A percentile compares a stretch with the other conserved stretches of the same genome.
These are phyloP conservation scores for Hydriomena furcata DNA, from an alignment of 2,888 invertebrate genomes.

Conservation along the genomic window DNA sequence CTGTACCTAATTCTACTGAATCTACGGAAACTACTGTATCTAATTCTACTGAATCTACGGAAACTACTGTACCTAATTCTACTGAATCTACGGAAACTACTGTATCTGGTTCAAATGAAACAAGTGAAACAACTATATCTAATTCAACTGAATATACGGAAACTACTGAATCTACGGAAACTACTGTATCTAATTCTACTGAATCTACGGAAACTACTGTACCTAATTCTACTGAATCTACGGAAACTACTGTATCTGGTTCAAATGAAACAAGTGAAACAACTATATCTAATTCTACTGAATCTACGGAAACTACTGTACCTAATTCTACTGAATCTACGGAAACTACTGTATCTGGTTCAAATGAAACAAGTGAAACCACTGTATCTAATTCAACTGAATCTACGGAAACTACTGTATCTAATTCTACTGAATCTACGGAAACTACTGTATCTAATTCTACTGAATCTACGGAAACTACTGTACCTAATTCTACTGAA, in stretches of 20 bases:
- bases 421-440: conserved; percentile 26
- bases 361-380: conserved; percentile 20
- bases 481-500: conserved; percentile 27
- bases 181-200: conserved; percentile 10
- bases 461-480: conserved; percentile 20
- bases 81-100: too few relatives aligned
- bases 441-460: conserved; percentile 25
- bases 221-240: background rate
- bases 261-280: background rate
- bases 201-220: background rate
- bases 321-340: background rate
- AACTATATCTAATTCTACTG: conserved; percentile 14
- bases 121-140: conserved; percentile 18
- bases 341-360: conserved; percentile 6
- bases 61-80: too few relatives aligned
- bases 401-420: conserved; percentile 23
- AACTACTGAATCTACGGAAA: conserved; percentile 23
- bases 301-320: background rate
- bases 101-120: conserved; percentile 11
- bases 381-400: conserved; percentile 27
- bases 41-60: conserved; percentile 12
- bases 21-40: conserved; percentile 17
- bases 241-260: background rate
- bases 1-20: conserved; percentile 12
- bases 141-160: conserved; percentile 20